Percentiles rank a stretch among this genome's conserved stretches.
These are phyloP conservation scores for Spondyliosoma cantharus DNA, from an alignment of 2,797 vertebrate genomes.

Conservation along the genomic window DNA sequence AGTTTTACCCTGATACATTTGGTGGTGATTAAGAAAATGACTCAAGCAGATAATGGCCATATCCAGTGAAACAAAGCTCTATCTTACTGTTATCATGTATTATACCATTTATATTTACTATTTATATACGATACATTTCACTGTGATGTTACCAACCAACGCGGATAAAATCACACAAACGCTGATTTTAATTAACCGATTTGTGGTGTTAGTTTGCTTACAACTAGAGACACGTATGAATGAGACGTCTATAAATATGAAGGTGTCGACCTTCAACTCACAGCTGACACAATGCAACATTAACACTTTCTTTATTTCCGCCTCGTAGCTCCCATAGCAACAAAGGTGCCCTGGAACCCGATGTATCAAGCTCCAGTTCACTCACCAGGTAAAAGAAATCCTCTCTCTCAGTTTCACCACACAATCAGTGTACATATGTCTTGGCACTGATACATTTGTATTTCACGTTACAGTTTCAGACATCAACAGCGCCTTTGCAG, in stretches of 20 bases:
- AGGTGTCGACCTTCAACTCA: background rate
- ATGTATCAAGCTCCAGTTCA: conserved; percentile 52
- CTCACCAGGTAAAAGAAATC: conserved; percentile 73
- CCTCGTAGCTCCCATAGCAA: conserved; percentile 63
- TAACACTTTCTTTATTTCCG: conserved; percentile 26
- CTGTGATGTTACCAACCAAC: too few species aligned
- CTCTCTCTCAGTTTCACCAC: too few species aligned
- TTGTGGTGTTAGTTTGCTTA: background rate
- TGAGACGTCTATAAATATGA: conserved; percentile 26
- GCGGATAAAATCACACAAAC: background rate
- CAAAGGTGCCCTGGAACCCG: conserved; percentile 71
- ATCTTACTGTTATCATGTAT: background rate
- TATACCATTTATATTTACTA: too few species aligned
- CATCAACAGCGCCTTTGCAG: conserved; percentile 55
- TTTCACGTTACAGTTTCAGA: conserved; percentile 55
- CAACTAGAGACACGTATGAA: background rate
- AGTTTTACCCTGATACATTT: conserved; percentile 45
- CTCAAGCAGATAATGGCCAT: background rate
- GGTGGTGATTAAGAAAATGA: conserved; percentile 33
- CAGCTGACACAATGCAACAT: background rate
- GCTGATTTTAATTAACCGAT: background rate
- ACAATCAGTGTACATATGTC: too few species aligned
- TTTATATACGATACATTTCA: too few species aligned
- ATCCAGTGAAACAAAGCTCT: background rate
- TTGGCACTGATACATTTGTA: too few species aligned